Conservation (phyloP, 1,140 invertebrate genomes). For the Tetranychus urticae region DNA sequence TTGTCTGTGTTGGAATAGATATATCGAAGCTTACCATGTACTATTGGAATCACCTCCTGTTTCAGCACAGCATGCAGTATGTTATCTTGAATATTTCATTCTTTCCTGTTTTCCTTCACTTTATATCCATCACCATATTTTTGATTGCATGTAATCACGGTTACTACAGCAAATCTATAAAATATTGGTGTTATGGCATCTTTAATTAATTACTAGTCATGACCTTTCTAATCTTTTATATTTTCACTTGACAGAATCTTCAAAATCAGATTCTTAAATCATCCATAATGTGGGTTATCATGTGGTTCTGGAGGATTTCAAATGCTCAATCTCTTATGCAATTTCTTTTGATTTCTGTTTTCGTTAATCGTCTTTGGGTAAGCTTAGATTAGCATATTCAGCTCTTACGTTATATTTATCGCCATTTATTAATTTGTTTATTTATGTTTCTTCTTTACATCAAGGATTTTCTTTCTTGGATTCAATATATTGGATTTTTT, state of each 20-base stretch:
- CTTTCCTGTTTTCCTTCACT: not conserved
- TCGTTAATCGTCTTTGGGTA: constrained; percentile 36
- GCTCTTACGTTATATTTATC: not conserved
- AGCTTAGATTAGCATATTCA: not conserved
- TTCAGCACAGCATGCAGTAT: constrained; percentile 8
- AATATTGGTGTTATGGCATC: too few species aligned
- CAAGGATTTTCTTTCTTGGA: constrained; percentile 12
- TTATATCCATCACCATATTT: not conserved
- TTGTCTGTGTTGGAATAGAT: constrained; percentile 50
- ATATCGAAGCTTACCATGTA: constrained; percentile 47
- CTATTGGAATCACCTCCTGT: constrained; percentile 28
- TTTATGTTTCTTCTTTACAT: not conserved
- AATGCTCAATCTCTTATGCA: constrained; percentile 55
- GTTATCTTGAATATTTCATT: not conserved
- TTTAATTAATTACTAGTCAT: too few species aligned
- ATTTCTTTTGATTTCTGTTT: constrained; percentile 43
- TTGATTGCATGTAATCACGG: too few species aligned
- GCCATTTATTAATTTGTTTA: not conserved
- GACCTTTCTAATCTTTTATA: not conserved
- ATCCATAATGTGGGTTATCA: constrained; percentile 40
- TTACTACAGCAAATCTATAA: too few species aligned
- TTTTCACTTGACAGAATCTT: constrained; percentile 8
- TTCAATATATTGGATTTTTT: constrained; percentile 13
- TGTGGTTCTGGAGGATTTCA: constrained; percentile 46
- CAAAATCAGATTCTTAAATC: constrained; percentile 29